Percentiles rank a stretch among this genome's conserved stretches.
Evolutionary conservation across 2,797 vertebrate genomes (phyloP).

Genomic region (Todus mexicanus): DNA sequence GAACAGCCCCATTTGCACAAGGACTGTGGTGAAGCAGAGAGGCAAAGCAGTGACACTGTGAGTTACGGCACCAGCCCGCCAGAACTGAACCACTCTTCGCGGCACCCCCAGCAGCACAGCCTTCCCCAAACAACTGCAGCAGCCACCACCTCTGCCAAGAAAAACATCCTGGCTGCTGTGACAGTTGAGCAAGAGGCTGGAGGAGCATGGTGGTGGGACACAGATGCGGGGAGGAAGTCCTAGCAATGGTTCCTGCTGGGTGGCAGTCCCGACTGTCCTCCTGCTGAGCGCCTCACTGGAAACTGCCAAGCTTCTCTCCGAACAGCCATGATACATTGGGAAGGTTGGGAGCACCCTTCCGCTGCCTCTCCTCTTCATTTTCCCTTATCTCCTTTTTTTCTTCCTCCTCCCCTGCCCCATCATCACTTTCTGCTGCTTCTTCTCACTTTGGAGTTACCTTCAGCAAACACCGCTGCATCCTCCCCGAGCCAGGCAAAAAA

Average conservation of each 20-base stretch:
- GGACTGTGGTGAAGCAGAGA: background rate
- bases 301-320: background rate
- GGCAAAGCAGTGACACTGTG: background rate
- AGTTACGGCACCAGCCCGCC: too few relatives aligned
- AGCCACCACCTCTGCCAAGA: background rate
- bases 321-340: background rate
- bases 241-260: background rate
- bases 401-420: background rate
- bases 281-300: background rate
- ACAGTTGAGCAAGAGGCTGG: conserved; percentile 17
- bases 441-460: conserved; percentile 49
- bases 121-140: background rate
- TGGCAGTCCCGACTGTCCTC: background rate
- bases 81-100: fast-evolving
- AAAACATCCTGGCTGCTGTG: background rate
- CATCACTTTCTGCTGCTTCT: background rate
- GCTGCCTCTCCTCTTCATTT: background rate
- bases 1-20: background rate
- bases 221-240: background rate
- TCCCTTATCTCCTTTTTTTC: background rate
- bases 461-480: conserved; percentile 42
- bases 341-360: background rate
- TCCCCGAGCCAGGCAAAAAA: conserved; percentile 5
- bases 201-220: background rate
- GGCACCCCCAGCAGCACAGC: background rate